Evolutionary conservation across 2,888 invertebrate genomes (phyloP).

Genomic region (Tenthredo mesomela): DNA sequence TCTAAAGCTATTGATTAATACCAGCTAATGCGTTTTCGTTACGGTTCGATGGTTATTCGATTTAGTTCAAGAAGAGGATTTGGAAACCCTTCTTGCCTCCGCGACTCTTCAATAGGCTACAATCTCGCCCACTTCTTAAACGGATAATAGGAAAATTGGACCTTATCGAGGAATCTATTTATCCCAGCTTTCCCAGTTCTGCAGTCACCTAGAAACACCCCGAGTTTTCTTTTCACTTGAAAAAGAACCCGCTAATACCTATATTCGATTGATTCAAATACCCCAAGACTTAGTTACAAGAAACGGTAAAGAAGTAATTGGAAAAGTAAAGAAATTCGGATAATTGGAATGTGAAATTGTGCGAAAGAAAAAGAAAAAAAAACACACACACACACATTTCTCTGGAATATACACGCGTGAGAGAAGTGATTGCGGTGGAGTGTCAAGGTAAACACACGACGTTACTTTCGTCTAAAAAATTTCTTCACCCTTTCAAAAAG

Average conservation of each 20-base stretch:
- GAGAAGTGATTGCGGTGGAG: not conserved
- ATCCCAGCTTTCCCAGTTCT: slow-evolving; percentile 8
- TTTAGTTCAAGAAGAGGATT: slow-evolving; percentile 43
- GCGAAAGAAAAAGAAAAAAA: not conserved
- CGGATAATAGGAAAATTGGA: slow-evolving; percentile 46
- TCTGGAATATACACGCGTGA: not conserved
- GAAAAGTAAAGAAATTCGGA: not conserved
- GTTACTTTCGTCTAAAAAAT: not conserved
- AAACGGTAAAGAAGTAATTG: not conserved
- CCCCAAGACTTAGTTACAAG: not conserved
- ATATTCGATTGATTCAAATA: not conserved
- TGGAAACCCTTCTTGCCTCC: slow-evolving; percentile 26
- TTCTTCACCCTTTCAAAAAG: not conserved
- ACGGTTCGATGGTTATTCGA: slow-evolving; percentile 47
- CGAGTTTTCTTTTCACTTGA: not conserved
- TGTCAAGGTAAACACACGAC: not conserved
- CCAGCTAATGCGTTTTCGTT: slow-evolving; percentile 21
- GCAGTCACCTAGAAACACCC: slow-evolving; percentile 33
- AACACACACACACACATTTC: not conserved
- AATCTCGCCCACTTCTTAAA: slow-evolving; percentile 41
- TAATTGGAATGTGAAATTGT: not conserved
- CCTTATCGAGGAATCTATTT: slow-evolving; percentile 33
- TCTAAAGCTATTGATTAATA: slow-evolving; percentile 41
- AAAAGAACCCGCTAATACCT: not conserved
- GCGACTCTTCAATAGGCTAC: slow-evolving; percentile 32